These are phyloP conservation scores for Caenorhabditis sp. DNA, from an alignment of 2,888 invertebrate species.

Conservation along the genomic window DNA sequence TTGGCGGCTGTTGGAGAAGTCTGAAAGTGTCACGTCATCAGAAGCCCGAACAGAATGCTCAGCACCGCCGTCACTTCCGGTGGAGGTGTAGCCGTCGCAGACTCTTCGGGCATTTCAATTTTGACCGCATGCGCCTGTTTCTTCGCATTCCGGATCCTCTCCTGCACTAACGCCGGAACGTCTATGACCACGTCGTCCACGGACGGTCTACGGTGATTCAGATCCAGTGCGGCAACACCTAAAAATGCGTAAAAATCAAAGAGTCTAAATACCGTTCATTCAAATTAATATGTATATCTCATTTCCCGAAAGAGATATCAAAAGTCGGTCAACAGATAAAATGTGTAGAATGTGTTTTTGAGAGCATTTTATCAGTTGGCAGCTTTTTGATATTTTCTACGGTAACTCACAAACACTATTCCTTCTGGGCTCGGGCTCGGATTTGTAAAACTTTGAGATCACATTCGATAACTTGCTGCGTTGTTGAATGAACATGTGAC, in stretches of 20 bases:
- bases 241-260: neutral
- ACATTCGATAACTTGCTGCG: conserved; percentile 30
- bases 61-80: too few relatives aligned
- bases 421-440: conserved; percentile 38
- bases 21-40: too few relatives aligned
- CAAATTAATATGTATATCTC: neutral
- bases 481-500: conserved; percentile 30
- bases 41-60: too few relatives aligned
- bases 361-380: too few relatives aligned
- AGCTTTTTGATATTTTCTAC: too few relatives aligned
- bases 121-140: conserved; percentile 21
- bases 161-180: conserved; percentile 17
- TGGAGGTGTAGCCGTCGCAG: neutral
- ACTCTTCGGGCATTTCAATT: conserved; percentile 45
- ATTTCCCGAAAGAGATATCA: too few relatives aligned
- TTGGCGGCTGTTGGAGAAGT: too few relatives aligned
- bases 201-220: conserved; percentile 31
- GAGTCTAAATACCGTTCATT: neutral
- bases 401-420: conserved; percentile 49
- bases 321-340: neutral
- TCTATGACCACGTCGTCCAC: conserved; percentile 9
- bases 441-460: conserved; percentile 13
- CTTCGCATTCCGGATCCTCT: conserved; percentile 16
- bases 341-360: neutral
- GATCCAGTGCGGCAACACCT: conserved; percentile 54